phyloP scores from a whole-genome alignment of 2,113 vertebrate genomes.

The Otus sunia region DNA sequence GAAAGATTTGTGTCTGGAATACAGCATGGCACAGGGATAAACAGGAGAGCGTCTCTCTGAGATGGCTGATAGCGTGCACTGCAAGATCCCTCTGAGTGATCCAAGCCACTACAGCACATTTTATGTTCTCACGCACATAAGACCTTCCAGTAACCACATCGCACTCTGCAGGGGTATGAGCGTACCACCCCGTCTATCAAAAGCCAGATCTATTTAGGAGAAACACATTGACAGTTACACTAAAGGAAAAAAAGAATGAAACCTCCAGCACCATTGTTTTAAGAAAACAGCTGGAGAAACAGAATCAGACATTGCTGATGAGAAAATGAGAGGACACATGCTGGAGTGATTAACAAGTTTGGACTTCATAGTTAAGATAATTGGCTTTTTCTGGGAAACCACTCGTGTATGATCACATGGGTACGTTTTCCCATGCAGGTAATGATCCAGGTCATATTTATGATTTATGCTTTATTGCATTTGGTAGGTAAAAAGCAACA shows the following conservation, averaged over 20 bases:
- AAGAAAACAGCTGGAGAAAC: neutral
- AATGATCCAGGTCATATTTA: neutral
- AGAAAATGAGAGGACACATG: neutral
- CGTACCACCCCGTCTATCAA: neutral
- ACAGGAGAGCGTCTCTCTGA: neutral
- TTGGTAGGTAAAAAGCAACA: neutral
- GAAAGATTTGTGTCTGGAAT: neutral
- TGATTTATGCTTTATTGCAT: neutral
- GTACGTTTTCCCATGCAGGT: neutral
- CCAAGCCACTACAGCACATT: neutral
- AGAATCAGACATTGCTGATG: rapidly evolving
- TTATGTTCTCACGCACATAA: neutral
- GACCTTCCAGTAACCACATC: neutral
- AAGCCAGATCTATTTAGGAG: neutral
- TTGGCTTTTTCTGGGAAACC: neutral
- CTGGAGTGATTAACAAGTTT: neutral
- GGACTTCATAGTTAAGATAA: neutral
- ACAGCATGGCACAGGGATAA: neutral
- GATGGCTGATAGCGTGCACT: neutral
- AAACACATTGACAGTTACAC: neutral
- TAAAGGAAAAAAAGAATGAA: neutral
- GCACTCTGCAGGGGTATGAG: neutral
- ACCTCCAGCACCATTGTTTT: neutral
- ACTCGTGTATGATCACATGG: neutral
- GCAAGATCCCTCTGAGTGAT: neutral